Conservation (phyloP, 2,113 vertebrate genomes). For the Gobiocypris rarus region DNA sequence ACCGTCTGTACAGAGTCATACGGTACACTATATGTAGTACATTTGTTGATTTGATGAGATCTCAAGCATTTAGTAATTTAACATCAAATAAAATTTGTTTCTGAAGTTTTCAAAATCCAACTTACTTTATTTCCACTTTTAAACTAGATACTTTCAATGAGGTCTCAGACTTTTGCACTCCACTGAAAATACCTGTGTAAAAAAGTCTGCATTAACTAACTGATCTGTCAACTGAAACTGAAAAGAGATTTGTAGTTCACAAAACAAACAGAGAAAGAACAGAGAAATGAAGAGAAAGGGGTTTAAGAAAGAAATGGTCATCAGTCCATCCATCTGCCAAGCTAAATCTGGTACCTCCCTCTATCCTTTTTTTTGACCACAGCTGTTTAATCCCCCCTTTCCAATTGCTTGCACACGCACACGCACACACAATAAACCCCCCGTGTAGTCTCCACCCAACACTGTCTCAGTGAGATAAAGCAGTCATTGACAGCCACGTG, state of each 20-base stretch:
- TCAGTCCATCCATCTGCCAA: constrained; percentile 75
- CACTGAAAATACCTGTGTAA: background rate
- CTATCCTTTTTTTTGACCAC: constrained; percentile 60
- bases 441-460: constrained; percentile 36
- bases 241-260: constrained; percentile 13
- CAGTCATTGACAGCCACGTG: constrained; percentile 65
- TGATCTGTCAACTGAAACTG: background rate
- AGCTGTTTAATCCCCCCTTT: constrained; percentile 71
- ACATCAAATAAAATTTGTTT: background rate
- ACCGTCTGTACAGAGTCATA: background rate
- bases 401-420: constrained; percentile 43
- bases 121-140: background rate
- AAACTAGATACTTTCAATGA: background rate
- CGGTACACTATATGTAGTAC: background rate
- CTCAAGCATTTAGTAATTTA: background rate
- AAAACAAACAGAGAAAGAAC: constrained; percentile 15
- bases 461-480: constrained; percentile 67
- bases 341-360: constrained; percentile 55
- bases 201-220: background rate
- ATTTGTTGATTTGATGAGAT: background rate
- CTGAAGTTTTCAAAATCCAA: background rate
- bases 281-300: background rate
- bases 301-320: constrained; percentile 60
- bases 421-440: constrained; percentile 41
- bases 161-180: background rate